A percentile compares a stretch with the other conserved stretches of the same genome.
Conservation (phyloP, 2,888 invertebrate species). For the Branchinecta sandiegonensis region DNA sequence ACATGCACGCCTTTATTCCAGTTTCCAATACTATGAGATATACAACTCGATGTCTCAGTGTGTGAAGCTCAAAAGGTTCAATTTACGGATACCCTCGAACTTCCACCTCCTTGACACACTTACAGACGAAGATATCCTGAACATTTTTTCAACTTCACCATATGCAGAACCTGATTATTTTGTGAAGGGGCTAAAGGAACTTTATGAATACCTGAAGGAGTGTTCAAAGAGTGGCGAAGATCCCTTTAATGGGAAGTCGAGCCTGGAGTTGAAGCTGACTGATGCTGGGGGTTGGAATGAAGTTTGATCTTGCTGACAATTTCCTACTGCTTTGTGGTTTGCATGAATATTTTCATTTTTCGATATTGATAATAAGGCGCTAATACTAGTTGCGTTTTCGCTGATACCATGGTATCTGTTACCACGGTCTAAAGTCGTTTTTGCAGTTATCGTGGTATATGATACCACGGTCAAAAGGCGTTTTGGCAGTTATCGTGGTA, state of each 20-base stretch:
- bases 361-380: not conserved
- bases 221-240: not conserved
- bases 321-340: not conserved
- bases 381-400: no score
- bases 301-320: not conserved
- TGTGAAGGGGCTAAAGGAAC: not conserved
- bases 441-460: no score
- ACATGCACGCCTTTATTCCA: not conserved
- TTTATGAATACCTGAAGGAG: not conserved
- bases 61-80: not conserved
- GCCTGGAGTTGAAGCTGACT: not conserved
- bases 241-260: constrained; percentile 8
- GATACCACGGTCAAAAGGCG: no score
- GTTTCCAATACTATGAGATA: not conserved
- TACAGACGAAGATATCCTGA: not conserved
- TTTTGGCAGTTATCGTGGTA: no score
- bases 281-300: not conserved
- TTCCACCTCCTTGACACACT: not conserved
- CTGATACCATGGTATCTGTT: no score
- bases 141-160: not conserved
- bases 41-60: not conserved
- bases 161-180: constrained; percentile 9
- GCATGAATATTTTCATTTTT: not conserved
- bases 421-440: no score
- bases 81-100: not conserved